Base-by-base conservation (phyloP, 2,113 vertebrate species). In the Melanotaenia duboulayi region DNA sequence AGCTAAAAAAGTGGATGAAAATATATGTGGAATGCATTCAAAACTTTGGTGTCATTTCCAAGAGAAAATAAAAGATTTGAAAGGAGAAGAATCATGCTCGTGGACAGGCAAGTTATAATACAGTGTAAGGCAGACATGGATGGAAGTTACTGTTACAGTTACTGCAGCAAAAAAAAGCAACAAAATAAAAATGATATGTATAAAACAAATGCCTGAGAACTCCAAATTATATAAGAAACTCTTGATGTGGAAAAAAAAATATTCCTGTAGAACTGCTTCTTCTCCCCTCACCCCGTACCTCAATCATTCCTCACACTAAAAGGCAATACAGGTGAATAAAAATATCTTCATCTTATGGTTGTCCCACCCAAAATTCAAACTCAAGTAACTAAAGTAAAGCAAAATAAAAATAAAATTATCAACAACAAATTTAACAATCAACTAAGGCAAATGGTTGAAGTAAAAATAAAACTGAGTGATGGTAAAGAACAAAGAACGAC, bases 291-390 rank as follows among this genome's bases (percentile, higher is more conserved):
- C 32, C 32, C 32, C 32, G 67, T 14, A 37, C 40, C 25, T 65
- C 58, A 39, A 19, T 32, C 37, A 54, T 44, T 62, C 40, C 56
- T 84, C 67, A 56, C 54, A 4, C 58, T 74, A 37, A 84, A 94
- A 94, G 92, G 94, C 92, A 91, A 80, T 85, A 80, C 74, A 82
- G 89, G 91, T 92, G 90, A 90, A 82, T 76, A 17, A 77, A 84
- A 79, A 54, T 28, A 40, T 24, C 51, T 76, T 23, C 22, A 57
- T 73, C 57, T 57, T 52, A 28, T 68, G 51, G 50, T 78, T 63
- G 35, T 68, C 50, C 51, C 61, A 68, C 24, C 16, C 24, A 60
- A 69, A 65, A 39, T n/a, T 7, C 11, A 39, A 82, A 86, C 59
- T 78, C 14, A 83, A 74, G n/a, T 48, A 32, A 54, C 48, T 40